phyloP scores from a whole-genome alignment of 2,888 invertebrate genomes.

The Colostygia pectinataria region DNA sequence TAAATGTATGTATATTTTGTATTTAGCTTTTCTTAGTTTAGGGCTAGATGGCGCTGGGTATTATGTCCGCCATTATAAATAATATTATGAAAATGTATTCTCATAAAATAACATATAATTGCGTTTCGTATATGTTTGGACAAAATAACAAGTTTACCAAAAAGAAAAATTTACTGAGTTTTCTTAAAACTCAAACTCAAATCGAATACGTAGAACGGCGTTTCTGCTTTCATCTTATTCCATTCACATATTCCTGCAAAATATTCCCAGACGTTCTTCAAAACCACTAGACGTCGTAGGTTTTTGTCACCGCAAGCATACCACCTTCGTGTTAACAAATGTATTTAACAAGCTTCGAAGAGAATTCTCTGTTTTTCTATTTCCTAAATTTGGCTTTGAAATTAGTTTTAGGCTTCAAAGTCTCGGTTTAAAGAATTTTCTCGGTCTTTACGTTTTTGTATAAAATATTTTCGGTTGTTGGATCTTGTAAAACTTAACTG shows the following conservation, averaged over 20 bases:
- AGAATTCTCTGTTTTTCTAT: conserved; percentile 36
- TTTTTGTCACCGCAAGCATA: conserved; percentile 56
- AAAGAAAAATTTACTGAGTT: no score
- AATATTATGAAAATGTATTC: no score
- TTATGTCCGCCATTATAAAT: no score
- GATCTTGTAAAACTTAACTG: conserved; percentile 14
- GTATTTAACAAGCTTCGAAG: conserved; percentile 51
- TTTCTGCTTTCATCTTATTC: conserved; percentile 7
- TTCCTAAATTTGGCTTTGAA: conserved; percentile 30
- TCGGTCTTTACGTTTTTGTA: conserved; percentile 3
- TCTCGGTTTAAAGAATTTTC: conserved; percentile 4
- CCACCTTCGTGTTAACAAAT: conserved; percentile 64
- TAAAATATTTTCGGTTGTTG: conserved; percentile 6
- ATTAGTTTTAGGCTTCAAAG: conserved; percentile 1
- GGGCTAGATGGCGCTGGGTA: no score
- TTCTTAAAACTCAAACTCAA: no score
- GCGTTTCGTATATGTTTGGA: no score
- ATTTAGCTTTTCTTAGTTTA: no score
- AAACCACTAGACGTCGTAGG: conserved; percentile 59
- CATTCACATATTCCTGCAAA: conserved; percentile 45
- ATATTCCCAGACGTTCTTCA: conserved; percentile 57
- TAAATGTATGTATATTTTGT: no score
- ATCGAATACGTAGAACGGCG: background rate
- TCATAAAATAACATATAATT: no score
- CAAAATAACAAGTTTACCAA: no score